Base-by-base conservation (phyloP, 2,797 vertebrate genomes). In the Peromyscus nudipes region DNA sequence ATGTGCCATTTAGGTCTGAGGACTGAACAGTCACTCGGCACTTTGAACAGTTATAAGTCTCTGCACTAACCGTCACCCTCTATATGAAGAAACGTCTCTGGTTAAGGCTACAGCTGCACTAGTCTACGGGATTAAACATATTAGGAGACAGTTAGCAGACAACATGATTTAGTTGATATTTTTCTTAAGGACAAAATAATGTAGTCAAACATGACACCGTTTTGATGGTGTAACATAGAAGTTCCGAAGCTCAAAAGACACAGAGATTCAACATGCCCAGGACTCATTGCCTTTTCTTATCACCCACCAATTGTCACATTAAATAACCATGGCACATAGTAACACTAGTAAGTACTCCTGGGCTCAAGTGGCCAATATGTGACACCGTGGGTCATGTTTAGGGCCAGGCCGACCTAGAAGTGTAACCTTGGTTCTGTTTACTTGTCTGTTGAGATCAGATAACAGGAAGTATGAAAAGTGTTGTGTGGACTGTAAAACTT, bases 161-260 rank as follows among this genome's bases (percentile, higher is more conserved):
- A 82, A 6, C 62, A 37, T 93, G 14, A 90, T 95, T 89, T 62
- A 57, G 27, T 62, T 83, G n/a, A 23, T 3, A 4, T 13, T 65
- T 81, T 87, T 92, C 67, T 91, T 75, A 85, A 69, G n/a, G 71
- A 37, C 67, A 76, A 69, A 82, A 69, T 92, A 86, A 82, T 69
- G 21, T 25, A 76, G 46, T 85, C 62, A 80, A 43, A 88, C 17
- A n/a, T 62, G 27, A 65, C 65, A 69, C 6, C 19, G 21, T 89
- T 94, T 14, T 91, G 55, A 83, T 90, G 29, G 67, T 73, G 10
- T 37, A 34, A 52, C 91, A 69, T 13, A 49, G 60, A 81, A 87
- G 13, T 27, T 93, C 46, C 67, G 49, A 92, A 92, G 90, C 6
- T 55, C 55, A 60, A 52, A 46, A 86, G 31, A 94, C 81, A 13